Conservation (phyloP, 1,140 invertebrate species). For the Drosophila pachea region DNA sequence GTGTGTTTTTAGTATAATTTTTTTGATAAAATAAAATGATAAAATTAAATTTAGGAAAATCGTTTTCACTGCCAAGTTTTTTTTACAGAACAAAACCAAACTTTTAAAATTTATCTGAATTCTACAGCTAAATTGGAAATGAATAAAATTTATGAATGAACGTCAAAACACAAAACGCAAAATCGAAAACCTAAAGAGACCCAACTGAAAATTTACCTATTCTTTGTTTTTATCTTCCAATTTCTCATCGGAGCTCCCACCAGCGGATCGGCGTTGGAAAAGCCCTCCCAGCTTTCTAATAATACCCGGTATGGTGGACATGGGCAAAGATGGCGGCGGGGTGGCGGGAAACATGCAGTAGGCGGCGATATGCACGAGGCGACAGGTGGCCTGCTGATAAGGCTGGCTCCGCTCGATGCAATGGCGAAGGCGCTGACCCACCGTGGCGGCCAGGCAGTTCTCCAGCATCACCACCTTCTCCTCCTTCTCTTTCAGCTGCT, state of each 20-base stretch:
- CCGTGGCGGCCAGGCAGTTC: conserved; percentile 63
- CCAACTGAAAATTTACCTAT: not conserved
- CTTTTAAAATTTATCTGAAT: not conserved
- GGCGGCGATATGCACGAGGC: conserved; percentile 63
- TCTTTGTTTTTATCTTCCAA: not conserved
- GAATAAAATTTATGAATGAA: not conserved
- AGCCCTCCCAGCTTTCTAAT: conserved; percentile 35
- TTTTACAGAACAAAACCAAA: not conserved
- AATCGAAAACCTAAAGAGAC: not conserved
- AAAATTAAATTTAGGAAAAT: too few relatives aligned
- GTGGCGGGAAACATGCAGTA: conserved; percentile 61
- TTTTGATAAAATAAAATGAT: conserved; percentile 64
- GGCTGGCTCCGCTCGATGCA: conserved; percentile 46
- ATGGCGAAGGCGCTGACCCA: conserved; percentile 63
- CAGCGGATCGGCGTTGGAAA: conserved; percentile 15
- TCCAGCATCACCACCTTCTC: conserved; percentile 49
- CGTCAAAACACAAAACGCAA: not conserved
- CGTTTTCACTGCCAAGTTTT: too few relatives aligned
- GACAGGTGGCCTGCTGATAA: conserved; percentile 61
- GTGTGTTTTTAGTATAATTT: conserved; percentile 65
- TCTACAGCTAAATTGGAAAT: not conserved
- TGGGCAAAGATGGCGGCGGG: conserved; percentile 33
- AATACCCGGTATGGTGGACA: conserved; percentile 27
- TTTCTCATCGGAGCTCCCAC: not conserved
- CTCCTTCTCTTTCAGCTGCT: conserved; percentile 27